Evolutionary conservation across 2,797 vertebrate genomes (phyloP).

Genomic region (Chiroxiphia lanceolata): DNA sequence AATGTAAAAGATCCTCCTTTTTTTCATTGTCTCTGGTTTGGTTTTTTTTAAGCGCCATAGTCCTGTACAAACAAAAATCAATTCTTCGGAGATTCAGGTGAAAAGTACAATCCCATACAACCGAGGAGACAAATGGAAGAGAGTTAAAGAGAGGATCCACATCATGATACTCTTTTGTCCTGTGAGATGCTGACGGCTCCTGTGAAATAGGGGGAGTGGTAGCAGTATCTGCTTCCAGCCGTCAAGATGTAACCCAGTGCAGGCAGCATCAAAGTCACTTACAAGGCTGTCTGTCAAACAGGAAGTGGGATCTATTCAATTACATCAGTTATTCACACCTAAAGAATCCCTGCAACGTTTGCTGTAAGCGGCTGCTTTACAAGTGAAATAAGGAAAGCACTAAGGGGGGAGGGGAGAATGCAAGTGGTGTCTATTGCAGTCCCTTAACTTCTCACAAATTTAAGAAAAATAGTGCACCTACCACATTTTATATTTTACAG

Average conservation of each 20-base stretch:
- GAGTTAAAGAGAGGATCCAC: background rate
- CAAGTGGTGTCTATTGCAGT: background rate
- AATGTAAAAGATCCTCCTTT: background rate
- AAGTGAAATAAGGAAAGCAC: background rate
- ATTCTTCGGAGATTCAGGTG: background rate
- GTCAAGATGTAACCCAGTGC: background rate
- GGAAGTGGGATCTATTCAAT: slow-evolving; percentile 1
- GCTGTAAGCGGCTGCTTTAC: background rate
- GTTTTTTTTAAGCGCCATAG: background rate
- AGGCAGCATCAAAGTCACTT: background rate
- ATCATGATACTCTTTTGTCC: background rate
- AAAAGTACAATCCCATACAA: background rate
- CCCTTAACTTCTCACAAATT: background rate
- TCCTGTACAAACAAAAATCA: background rate
- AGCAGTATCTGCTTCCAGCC: background rate
- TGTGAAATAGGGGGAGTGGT: background rate
- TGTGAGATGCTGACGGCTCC: background rate
- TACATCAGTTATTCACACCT: background rate
- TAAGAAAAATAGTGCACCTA: background rate
- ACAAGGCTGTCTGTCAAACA: background rate
- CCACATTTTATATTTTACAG: background rate
- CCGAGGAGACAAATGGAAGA: background rate
- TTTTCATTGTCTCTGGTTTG: background rate
- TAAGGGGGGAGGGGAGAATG: background rate
- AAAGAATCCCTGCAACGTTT: background rate